Conservation (phyloP, 2,888 invertebrate species). For the Lasioglossum lativentre region DNA sequence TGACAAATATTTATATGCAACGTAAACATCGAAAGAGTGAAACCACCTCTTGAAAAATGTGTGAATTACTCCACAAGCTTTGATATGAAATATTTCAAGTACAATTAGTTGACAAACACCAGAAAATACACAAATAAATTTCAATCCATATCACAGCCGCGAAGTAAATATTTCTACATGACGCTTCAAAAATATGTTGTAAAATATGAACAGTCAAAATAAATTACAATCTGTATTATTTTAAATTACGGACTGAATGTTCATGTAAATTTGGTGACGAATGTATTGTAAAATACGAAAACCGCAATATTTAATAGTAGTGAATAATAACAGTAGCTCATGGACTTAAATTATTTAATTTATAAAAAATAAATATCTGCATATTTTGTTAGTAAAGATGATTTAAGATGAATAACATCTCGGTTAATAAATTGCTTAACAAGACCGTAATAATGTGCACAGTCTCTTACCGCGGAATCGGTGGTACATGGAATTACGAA, state of each 20-base stretch:
- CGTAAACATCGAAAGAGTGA: not conserved
- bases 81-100: not conserved
- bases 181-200: not conserved
- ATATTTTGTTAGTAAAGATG: no score
- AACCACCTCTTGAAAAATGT: not conserved
- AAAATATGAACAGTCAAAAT: not conserved
- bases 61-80: not conserved
- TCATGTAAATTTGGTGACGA: no score
- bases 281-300: no score
- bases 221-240: not conserved
- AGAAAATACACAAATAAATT: not conserved
- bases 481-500: not conserved
- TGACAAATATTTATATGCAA: no score
- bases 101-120: not conserved
- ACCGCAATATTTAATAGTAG: not conserved
- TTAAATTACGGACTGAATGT: not conserved
- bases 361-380: no score
- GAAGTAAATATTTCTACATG: not conserved
- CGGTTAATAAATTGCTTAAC: no score
- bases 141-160: not conserved
- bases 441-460: not conserved
- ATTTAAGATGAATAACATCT: no score
- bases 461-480: not conserved
- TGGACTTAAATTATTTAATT: constrained; percentile 26
- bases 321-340: not conserved